Evolutionary conservation across 64 coral and sea anemone species (phyloP), one percentile per base, ranked within the genome.

Genomic region (Porites australiensis): DNA sequence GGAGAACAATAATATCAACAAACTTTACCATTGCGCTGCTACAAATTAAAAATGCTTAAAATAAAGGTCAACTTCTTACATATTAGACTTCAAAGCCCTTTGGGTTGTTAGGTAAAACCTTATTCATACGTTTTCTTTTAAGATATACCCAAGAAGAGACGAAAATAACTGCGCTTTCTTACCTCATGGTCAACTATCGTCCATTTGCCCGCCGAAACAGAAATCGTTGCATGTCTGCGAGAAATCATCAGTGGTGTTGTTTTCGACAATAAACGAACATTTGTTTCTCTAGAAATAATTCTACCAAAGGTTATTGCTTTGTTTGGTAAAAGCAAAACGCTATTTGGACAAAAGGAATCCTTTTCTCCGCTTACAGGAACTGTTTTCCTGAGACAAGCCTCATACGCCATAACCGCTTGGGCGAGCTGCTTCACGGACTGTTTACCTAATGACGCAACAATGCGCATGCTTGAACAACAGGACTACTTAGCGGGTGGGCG

Each of bases 321-420:
- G 13, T 98, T 82, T 10, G 91, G 82, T 13, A 88, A 61, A 8
- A 98, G 51, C 27, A 98, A 79, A 58, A 98, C 37, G 60, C 90
- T 98, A 91, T 98, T 98, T 16, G 95, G 95, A 18, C 95, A 98
- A 91, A 91, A 75, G 13, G 95, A 93, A 60, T 93, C 95, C 66
- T 89, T 89, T 27, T 91, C 94, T 18, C 92, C 92, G 53, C 88
- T 72, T 50, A 98, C 92, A 80, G 95, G 95, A 66, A 87, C 89
- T n/a, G 92, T 98, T 94, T 98, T 98, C n/a, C 95, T 79, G 64
- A 98, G 95, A 54, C 87, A 93, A 88, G 72, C 85, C 73, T 93
- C 88, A n/a, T 87, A 20, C 82, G 91, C 91, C 91, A 93, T 93
- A 44, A 43, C 60, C 63, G 45, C n/a, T 54, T 58, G 22, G 48